Conservation (phyloP, 2,888 invertebrate genomes). For the Drosophila atripex region DNA sequence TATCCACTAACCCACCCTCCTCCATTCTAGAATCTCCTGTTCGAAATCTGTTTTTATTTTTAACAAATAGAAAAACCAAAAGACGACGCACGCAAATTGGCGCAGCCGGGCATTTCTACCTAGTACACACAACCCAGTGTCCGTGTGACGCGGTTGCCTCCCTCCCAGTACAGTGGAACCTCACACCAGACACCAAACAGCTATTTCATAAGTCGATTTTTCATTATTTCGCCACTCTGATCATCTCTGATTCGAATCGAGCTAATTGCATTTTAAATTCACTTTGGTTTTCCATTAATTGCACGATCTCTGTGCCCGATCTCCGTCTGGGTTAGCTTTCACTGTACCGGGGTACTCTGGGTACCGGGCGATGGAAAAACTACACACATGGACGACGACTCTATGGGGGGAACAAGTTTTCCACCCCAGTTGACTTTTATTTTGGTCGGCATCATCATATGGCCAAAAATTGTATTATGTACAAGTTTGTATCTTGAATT, state of each 20-base stretch:
- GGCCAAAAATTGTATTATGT: conserved; percentile 36
- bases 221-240: conserved; percentile 7
- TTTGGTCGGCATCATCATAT: conserved; percentile 29
- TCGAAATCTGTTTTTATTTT: conserved; percentile 73
- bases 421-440: conserved; percentile 43
- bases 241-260: conserved; percentile 5
- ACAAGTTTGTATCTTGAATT: conserved; percentile 56
- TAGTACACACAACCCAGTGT: conserved; percentile 41
- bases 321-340: conserved; percentile 19
- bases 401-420: conserved; percentile 17
- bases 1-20: conserved; percentile 6
- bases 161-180: conserved; percentile 53
- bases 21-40: conserved; percentile 42
- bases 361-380: conserved; percentile 23
- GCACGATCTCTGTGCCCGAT: conserved; percentile 6
- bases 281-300: conserved; percentile 14
- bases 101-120: conserved; percentile 61
- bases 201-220: background rate
- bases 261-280: conserved; percentile 29
- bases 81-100: conserved; percentile 72
- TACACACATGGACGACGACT: background rate
- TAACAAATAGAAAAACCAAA: conserved; percentile 62
- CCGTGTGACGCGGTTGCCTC: conserved; percentile 27
- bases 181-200: conserved; percentile 5
- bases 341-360: conserved; percentile 19